A percentile compares a stretch with the other conserved stretches of the same genome.
These are phyloP conservation scores for Gryon sp. DNA, from an alignment of 1,140 invertebrate species.

Conservation along the genomic window DNA sequence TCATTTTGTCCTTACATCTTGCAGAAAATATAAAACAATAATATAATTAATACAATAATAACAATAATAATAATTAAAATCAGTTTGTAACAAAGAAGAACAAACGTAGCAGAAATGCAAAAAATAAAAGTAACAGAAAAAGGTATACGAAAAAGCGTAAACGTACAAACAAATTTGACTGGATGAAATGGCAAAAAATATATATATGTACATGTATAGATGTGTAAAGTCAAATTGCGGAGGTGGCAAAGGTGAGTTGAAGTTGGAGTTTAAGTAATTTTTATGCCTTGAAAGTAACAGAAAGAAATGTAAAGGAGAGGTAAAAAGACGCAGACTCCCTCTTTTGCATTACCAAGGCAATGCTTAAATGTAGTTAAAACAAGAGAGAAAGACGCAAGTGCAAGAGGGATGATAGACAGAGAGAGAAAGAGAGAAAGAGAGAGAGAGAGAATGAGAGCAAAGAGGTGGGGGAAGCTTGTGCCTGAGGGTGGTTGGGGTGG, in stretches of 20 bases:
- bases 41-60: not conserved
- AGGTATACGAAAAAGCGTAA: too few species aligned
- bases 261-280: constrained; percentile 67
- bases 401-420: too few species aligned
- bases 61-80: too few species aligned
- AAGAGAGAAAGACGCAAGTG: constrained; percentile 4
- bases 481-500: constrained; percentile 65
- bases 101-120: too few species aligned
- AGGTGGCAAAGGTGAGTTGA: constrained; percentile 51
- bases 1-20: constrained; percentile 20
- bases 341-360: constrained; percentile 23
- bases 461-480: constrained; percentile 25
- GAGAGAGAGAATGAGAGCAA: constrained; percentile 15
- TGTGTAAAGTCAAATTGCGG: too few species aligned
- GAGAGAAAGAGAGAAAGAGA: constrained; percentile 7
- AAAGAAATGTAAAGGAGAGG: not conserved
- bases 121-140: constrained; percentile 4
- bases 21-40: not conserved
- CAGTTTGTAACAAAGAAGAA: too few species aligned
- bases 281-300: constrained; percentile 63
- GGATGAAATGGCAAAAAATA: constrained; percentile 9
- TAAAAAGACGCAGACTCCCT: constrained; percentile 9
- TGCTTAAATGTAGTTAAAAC: constrained; percentile 34
- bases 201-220: constrained; percentile 44
- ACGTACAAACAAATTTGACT: not conserved